These are phyloP conservation scores for Cerastis rubricosa DNA, from an alignment of 2,888 invertebrate genomes.

Conservation along the genomic window DNA sequence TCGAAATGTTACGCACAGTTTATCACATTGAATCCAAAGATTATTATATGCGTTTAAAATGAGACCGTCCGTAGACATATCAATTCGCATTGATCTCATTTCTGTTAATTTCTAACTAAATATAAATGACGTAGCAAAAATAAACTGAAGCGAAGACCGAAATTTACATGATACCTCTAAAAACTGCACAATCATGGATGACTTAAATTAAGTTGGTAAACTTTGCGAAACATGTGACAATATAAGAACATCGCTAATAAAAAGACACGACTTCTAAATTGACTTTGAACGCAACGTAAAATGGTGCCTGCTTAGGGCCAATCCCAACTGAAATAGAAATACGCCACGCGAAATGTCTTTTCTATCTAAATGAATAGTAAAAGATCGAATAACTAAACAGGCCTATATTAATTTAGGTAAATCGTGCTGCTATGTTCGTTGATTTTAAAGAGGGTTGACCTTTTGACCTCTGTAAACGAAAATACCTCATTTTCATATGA, in stretches of 20 bases:
- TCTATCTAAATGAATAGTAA: neutral
- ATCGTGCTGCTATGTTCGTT: neutral
- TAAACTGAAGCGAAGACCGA: neutral
- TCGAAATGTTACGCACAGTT: constrained; percentile 18
- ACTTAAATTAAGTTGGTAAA: constrained; percentile 10
- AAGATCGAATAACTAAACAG: neutral
- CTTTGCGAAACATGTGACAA: neutral
- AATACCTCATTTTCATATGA: neutral
- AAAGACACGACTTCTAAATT: constrained; percentile 61
- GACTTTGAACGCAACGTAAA: constrained; percentile 68
- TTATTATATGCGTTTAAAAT: neutral
- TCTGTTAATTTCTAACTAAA: neutral
- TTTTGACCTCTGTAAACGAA: neutral
- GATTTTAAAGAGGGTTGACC: neutral
- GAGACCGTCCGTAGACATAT: neutral
- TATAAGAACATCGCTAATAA: constrained; percentile 31
- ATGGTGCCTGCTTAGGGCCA: constrained; percentile 63
- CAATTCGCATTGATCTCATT: neutral
- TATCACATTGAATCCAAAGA: constrained; percentile 25
- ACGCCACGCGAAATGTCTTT: constrained; percentile 61
- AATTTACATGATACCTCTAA: neutral
- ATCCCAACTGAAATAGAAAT: constrained; percentile 63
- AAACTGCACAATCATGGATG: constrained; percentile 11
- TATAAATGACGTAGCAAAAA: neutral
- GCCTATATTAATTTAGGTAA: neutral